phyloP scores from a whole-genome alignment of 2,888 invertebrate species.

The Oscheius myriophilus region DNA sequence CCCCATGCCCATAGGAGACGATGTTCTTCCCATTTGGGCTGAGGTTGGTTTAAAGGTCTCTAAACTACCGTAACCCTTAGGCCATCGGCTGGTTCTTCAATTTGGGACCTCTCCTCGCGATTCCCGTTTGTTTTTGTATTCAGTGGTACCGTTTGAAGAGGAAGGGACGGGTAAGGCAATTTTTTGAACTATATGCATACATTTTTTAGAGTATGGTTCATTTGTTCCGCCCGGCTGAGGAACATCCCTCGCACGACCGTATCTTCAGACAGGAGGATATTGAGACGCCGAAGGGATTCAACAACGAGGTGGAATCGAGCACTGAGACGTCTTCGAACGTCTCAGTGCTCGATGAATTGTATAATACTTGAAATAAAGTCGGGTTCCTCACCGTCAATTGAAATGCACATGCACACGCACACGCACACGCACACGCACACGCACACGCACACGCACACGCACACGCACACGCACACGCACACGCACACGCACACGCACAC shows the following conservation, averaged over 20 bases:
- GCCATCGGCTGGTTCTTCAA: slow-evolving; percentile 20
- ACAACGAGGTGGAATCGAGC: neutral
- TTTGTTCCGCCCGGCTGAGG: slow-evolving; percentile 10
- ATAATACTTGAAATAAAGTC: no score
- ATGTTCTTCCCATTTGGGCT: no score
- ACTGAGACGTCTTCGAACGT: no score
- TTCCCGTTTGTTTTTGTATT: slow-evolving; percentile 20
- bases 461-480: no score
- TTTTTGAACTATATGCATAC: neutral
- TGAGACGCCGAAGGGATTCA: neutral
- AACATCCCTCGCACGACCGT: slow-evolving; percentile 11
- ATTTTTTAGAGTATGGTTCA: neutral
- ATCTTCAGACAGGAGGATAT: slow-evolving; percentile 10
- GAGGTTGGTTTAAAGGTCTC: no score
- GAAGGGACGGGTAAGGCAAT: neutral
- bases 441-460: no score
- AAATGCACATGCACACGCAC: no score
- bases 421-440: no score
- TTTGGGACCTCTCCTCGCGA: slow-evolving; percentile 9
- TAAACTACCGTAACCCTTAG: neutral
- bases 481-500: no score
- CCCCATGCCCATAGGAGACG: no score
- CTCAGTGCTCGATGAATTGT: no score
- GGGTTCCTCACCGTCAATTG: no score
- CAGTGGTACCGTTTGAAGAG: neutral